phyloP scores from a whole-genome alignment of 2,113 vertebrate species.

The Alectura lathami region DNA sequence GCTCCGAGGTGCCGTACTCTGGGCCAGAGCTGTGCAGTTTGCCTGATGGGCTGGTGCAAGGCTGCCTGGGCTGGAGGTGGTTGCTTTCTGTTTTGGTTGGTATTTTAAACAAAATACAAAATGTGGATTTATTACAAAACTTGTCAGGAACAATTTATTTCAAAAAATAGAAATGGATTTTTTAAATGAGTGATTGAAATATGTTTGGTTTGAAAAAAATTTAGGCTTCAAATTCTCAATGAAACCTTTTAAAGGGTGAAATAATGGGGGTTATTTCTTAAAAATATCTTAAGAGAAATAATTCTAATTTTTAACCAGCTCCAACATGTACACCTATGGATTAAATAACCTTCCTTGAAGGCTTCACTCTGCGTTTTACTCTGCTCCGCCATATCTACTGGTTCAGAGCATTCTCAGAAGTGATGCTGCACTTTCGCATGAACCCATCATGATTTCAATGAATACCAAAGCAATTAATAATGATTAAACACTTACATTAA shows the following conservation, averaged over 20 bases:
- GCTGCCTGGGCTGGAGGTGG: background rate
- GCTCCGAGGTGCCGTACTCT: background rate
- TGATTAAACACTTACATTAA: conserved; percentile 72
- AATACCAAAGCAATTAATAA: conserved; percentile 75
- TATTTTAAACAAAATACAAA: background rate
- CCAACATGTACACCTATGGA: background rate
- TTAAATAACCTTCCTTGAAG: conserved; percentile 36
- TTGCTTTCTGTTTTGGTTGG: background rate
- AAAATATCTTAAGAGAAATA: background rate
- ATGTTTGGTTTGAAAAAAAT: background rate
- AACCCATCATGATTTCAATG: conserved; percentile 52
- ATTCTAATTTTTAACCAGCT: background rate
- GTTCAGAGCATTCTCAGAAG: conserved; percentile 1
- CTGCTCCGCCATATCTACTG: background rate
- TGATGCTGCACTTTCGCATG: conserved; percentile 12
- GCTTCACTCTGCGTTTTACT: background rate
- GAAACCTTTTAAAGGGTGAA: background rate
- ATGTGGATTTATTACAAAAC: background rate
- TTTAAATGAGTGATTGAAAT: background rate
- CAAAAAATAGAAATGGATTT: background rate
- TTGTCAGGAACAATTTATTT: background rate
- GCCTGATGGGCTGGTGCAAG: background rate
- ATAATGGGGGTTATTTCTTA: background rate
- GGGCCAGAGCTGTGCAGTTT: background rate
- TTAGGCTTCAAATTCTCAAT: background rate